Percentiles rank a stretch among this genome's conserved stretches.
Conservation (phyloP, 2,888 invertebrate genomes). For the Ischnus inquisitorius region DNA sequence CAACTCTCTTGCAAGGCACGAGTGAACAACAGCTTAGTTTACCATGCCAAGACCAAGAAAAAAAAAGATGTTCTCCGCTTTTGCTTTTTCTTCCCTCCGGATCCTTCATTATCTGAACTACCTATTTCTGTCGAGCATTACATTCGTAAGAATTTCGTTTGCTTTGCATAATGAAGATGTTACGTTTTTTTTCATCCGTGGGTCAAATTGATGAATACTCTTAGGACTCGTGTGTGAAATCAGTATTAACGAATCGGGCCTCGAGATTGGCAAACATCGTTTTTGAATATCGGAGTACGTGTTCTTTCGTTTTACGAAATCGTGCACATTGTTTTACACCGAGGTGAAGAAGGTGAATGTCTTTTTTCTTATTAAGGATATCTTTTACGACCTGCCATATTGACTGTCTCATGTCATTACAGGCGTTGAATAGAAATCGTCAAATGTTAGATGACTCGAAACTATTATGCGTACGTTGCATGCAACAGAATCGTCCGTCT, state of each 20-base stretch:
- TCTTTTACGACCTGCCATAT: constrained; percentile 54
- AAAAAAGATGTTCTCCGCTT: constrained; percentile 45
- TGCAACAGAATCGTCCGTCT: background rate
- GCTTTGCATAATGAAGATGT: constrained; percentile 15
- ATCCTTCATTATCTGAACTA: constrained; percentile 20
- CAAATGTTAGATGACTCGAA: constrained; percentile 28
- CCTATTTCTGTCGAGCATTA: constrained; percentile 12
- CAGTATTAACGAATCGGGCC: constrained; percentile 18
- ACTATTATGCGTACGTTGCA: constrained; percentile 9
- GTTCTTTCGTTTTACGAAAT: background rate
- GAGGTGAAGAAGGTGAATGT: constrained; percentile 7
- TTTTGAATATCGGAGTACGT: background rate
- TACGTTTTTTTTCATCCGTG: constrained; percentile 6
- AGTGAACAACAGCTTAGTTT: constrained; percentile 27
- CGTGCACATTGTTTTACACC: constrained; percentile 17
- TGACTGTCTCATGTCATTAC: constrained; percentile 30
- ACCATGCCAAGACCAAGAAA: constrained; percentile 34
- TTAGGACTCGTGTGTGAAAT: background rate
- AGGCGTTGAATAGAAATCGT: constrained; percentile 61
- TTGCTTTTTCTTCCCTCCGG: background rate
- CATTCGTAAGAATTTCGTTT: constrained; percentile 18
- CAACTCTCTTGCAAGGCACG: constrained; percentile 14
- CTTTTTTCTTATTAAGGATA: constrained; percentile 47
- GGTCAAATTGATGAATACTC: constrained; percentile 26
- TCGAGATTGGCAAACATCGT: background rate